Evolutionary conservation across 2,888 invertebrate species (phyloP), one percentile per base, ranked within the genome.

Genomic region (Coremacera marginata): DNA sequence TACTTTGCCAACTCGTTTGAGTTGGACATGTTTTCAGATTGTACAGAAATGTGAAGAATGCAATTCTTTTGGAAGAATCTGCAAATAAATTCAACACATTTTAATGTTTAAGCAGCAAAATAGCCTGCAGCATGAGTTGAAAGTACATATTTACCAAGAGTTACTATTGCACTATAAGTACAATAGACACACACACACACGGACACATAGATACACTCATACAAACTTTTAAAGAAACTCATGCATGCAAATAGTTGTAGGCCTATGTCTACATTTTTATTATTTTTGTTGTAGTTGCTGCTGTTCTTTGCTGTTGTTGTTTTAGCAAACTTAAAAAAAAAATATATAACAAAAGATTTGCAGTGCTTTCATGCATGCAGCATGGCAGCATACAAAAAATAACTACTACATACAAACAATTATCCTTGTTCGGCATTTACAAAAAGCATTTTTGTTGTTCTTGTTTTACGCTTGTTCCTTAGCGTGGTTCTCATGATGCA

Each of bases 261-360:
- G 68, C 68, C 27, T 49, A 68, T 16, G 68, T 68, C 68, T 68
- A 51, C 68, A 25, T 68, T 68, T 37, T 55, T n/a, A 63, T 14
- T 31, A 27, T 31, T 34, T 62, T 27, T 62, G 22, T 67, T 67
- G 44, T 67, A 34, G 67, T 67, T 67, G 65, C 55, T 60, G 57
- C 25, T 71, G 7, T 1, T 34, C 9, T 19, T 25, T 72, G 19
- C 62, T 57, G 19, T 37, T 72, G 60, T 34, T 37, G 49, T 27
- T 44, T 60, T 5, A 49, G 19, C 27, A 72, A 60, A 72, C 62
- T 57, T 44, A 37, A 77, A 77, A 77, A 71, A 63, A 37, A 77
- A 77, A 77, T 68, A 63, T 60, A 72, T 79, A 75, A 79, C 79
- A 79, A 79, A 79, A 77, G 79, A 77, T 79, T 79, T 79, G 76